Evolutionary conservation across 1,140 invertebrate genomes (phyloP).

Genomic region (Aphis craccivora): DNA sequence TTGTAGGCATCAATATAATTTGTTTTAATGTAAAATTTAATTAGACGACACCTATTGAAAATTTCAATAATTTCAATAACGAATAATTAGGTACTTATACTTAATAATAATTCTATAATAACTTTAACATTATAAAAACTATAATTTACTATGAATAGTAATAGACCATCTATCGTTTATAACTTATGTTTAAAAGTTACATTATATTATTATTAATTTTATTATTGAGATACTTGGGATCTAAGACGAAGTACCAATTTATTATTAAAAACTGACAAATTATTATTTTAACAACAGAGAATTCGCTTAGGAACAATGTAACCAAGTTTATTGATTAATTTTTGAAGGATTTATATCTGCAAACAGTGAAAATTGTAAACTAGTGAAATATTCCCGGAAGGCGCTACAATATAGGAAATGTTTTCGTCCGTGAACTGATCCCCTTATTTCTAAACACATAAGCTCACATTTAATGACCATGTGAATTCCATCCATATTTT

Average conservation of each 20-base stretch:
- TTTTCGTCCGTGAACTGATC: conserved; percentile 16
- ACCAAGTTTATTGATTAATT: not conserved
- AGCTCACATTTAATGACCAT: conserved; percentile 17
- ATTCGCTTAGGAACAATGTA: not conserved
- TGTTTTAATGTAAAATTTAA: too few relatives aligned
- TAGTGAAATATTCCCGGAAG: not conserved
- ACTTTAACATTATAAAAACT: not conserved
- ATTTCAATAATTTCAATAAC: not conserved
- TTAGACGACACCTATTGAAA: not conserved
- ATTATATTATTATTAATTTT: not conserved
- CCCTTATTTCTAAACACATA: conserved; percentile 34
- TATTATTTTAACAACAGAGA: not conserved
- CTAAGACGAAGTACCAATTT: not conserved
- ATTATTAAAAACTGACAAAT: not conserved
- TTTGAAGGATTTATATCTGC: not conserved
- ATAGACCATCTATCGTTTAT: not conserved
- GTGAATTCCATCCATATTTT: conserved; percentile 40
- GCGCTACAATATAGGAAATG: not conserved
- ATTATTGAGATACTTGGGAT: not conserved
- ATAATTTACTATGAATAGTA: not conserved
- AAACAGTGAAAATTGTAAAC: not conserved
- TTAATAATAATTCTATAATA: not conserved
- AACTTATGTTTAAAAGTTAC: not conserved
- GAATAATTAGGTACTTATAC: not conserved
- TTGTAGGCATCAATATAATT: not conserved